Percentiles rank a stretch among this genome's conserved stretches.
phyloP scores from a whole-genome alignment of 2,797 vertebrate species.

The Decapterus maruadsi region DNA sequence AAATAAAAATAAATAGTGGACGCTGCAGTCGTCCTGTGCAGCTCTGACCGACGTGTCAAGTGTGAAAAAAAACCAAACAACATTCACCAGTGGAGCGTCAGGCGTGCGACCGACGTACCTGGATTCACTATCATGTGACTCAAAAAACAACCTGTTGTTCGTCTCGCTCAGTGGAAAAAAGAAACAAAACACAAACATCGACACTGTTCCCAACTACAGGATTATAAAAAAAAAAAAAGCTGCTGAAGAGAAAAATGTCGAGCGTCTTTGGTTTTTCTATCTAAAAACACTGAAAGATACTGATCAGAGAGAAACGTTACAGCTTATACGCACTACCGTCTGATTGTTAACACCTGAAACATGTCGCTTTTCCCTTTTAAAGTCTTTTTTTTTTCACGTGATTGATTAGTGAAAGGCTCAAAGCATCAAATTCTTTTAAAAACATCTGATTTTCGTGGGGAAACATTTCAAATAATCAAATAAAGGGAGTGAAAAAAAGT shows the following conservation, averaged over 20 bases:
- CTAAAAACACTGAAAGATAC: not conserved
- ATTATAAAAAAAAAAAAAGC: not conserved
- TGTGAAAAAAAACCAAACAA: not conserved
- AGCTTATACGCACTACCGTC: not conserved
- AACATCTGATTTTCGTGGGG: not conserved
- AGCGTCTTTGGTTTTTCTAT: slow-evolving; percentile 24
- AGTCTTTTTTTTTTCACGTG: not conserved
- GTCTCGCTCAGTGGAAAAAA: not conserved
- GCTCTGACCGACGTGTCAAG: too few relatives aligned
- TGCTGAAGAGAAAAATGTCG: not conserved
- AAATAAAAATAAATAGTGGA: too few relatives aligned
- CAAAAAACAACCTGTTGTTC: not conserved
- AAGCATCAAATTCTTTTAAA: not conserved
- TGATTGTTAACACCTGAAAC: not conserved
- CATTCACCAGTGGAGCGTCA: not conserved
- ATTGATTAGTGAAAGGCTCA: not conserved
- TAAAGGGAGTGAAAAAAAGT: not conserved
- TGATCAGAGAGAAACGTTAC: not conserved
- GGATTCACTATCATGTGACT: not conserved
- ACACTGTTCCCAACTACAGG: not conserved
- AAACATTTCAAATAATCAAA: not conserved
- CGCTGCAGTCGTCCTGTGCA: too few relatives aligned
- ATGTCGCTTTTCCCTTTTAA: not conserved
- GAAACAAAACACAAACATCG: not conserved
- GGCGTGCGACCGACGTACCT: too few relatives aligned